A percentile compares a stretch with the other conserved stretches of the same genome.
Evolutionary conservation across 2,888 invertebrate genomes (phyloP).

Genomic region (Callyntrura sp.): DNA sequence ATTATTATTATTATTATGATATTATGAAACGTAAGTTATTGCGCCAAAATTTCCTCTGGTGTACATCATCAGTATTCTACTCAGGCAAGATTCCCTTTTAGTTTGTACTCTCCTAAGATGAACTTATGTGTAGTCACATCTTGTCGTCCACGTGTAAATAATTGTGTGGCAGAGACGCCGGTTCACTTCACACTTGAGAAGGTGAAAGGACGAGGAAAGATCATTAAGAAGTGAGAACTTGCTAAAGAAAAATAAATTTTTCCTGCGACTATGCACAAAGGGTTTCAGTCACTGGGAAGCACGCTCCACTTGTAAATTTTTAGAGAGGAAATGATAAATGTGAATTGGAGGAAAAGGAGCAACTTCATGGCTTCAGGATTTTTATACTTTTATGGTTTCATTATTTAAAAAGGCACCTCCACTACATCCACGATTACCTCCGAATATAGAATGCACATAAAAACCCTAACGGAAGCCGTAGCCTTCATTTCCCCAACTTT

Average conservation of each 20-base stretch:
- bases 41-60: not conserved
- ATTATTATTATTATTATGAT: not conserved
- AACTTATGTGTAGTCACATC: too few relatives aligned
- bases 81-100: too few relatives aligned
- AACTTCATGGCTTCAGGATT: not conserved
- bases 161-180: too few relatives aligned
- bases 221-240: slow-evolving; percentile 47
- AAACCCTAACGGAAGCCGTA: too few relatives aligned
- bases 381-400: not conserved
- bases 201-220: slow-evolving; percentile 47
- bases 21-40: slow-evolving; percentile 1
- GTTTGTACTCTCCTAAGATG: too few relatives aligned
- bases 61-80: not conserved
- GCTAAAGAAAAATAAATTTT: slow-evolving; percentile 11
- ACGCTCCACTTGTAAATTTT: slow-evolving; percentile 40
- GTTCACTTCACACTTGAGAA: not conserved
- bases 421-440: not conserved
- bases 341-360: not conserved
- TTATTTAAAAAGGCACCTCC: not conserved
- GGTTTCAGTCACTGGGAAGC: slow-evolving; percentile 13
- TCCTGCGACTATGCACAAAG: not conserved
- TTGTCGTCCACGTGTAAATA: too few relatives aligned
- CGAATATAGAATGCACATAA: not conserved
- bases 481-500: not conserved
- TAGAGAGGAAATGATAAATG: slow-evolving; percentile 28